These are phyloP conservation scores for Pangasius krempfi DNA, from an alignment of 2,797 vertebrate genomes.

Conservation along the genomic window DNA sequence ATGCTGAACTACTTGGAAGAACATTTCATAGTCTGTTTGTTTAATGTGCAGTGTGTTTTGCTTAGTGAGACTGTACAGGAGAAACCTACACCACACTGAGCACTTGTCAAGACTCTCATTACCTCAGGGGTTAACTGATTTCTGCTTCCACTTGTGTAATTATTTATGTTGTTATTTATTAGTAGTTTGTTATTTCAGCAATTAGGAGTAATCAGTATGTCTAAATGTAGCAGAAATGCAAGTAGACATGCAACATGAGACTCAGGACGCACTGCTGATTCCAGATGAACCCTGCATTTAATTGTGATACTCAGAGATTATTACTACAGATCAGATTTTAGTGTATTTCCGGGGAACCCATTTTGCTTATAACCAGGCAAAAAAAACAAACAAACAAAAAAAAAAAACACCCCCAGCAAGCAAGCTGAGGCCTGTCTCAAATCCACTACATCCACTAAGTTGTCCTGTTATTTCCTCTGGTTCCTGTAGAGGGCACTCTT, in stretches of 20 bases:
- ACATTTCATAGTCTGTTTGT: background rate
- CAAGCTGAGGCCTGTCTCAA: conserved; percentile 45
- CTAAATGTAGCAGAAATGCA: background rate
- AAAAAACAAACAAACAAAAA: background rate
- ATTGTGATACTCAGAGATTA: background rate
- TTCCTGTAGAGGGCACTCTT: conserved; percentile 45
- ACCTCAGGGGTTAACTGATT: background rate
- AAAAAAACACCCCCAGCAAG: background rate
- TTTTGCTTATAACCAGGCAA: background rate
- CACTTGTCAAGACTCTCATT: background rate
- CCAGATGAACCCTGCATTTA: background rate
- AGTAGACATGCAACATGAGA: background rate
- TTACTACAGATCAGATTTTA: background rate
- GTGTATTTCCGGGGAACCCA: background rate
- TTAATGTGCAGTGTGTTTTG: background rate
- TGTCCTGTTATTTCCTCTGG: conserved; percentile 23
- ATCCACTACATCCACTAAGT: conserved; percentile 19
- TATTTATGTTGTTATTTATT: background rate
- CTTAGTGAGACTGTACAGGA: background rate
- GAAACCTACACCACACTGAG: background rate
- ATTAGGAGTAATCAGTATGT: too few species aligned
- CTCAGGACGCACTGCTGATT: background rate
- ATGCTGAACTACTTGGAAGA: background rate
- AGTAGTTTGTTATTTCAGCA: background rate
- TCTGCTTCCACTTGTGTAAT: background rate